phyloP scores from a whole-genome alignment of 2,797 vertebrate species.

The Microctenopoma lineatum region DNA sequence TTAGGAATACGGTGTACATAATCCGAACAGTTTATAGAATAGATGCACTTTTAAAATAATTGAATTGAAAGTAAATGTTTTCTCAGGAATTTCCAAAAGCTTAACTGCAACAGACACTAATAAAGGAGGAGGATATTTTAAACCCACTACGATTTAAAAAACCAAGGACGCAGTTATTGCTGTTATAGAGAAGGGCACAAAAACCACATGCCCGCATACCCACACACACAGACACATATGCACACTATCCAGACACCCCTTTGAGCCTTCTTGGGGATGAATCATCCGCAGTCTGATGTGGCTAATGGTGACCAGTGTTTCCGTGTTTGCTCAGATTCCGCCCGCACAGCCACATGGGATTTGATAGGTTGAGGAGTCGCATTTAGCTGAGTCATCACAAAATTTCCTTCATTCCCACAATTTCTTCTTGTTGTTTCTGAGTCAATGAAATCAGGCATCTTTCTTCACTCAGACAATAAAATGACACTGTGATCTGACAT shows the following conservation, averaged over 20 bases:
- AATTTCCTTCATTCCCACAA: slow-evolving; percentile 52
- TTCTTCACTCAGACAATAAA: slow-evolving; percentile 11
- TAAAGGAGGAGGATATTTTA: background rate
- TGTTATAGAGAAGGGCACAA: slow-evolving; percentile 25
- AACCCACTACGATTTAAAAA: too few species aligned
- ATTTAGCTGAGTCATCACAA: slow-evolving; percentile 57
- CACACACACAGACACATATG: slow-evolving; percentile 32
- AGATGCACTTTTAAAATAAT: background rate
- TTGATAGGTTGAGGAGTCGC: slow-evolving; percentile 19
- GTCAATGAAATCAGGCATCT: slow-evolving; percentile 25
- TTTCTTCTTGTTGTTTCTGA: slow-evolving; percentile 31
- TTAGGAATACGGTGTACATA: background rate
- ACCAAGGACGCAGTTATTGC: slow-evolving; percentile 16
- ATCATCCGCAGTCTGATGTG: slow-evolving; percentile 67
- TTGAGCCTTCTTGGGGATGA: slow-evolving; percentile 51
- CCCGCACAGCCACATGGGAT: slow-evolving; percentile 56
- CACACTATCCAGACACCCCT: slow-evolving; percentile 49
- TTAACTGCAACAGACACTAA: background rate
- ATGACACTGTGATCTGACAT: background rate
- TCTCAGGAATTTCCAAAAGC: background rate
- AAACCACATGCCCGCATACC: slow-evolving; percentile 21
- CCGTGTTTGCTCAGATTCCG: slow-evolving; percentile 50
- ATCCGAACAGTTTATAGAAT: slow-evolving; percentile 1
- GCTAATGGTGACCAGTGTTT: slow-evolving; percentile 61
- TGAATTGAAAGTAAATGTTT: background rate